Percentiles rank a stretch among this genome's conserved stretches.
Conservation (phyloP, 2,797 vertebrate genomes). For the Poeciliopsis infans region DNA sequence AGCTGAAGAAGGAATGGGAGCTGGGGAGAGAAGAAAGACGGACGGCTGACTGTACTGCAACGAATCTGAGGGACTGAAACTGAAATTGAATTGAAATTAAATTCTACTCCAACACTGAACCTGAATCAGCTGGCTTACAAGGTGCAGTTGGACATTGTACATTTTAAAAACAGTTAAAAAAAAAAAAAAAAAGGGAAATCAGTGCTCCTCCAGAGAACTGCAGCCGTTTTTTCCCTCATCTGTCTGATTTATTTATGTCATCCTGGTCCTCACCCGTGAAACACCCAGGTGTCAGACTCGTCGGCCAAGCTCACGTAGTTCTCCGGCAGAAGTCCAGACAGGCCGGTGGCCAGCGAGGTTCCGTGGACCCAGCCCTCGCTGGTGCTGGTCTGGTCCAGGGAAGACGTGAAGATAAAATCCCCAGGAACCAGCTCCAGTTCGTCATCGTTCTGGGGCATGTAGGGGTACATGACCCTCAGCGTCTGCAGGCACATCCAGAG, state of each 20-base stretch:
- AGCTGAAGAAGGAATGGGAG: constrained; percentile 91
- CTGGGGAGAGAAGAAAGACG: constrained; percentile 68
- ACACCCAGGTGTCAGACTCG: constrained; percentile 93
- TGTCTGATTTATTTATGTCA: background rate
- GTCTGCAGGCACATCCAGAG: constrained; percentile 76
- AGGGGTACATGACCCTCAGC: constrained; percentile 93
- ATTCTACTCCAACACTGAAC: too few relatives aligned
- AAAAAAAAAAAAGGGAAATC: too few relatives aligned
- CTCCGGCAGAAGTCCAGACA: constrained; percentile 93
- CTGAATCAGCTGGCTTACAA: too few relatives aligned
- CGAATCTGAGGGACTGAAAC: too few relatives aligned
- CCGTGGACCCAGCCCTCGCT: constrained; percentile 96
- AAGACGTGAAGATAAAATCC: constrained; percentile 94
- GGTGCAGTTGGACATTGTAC: too few relatives aligned
- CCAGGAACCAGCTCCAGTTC: constrained; percentile 92
- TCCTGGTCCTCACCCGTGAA: constrained; percentile 84
- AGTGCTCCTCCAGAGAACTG: too few relatives aligned
- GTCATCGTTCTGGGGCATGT: constrained; percentile 92
- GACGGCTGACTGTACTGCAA: background rate
- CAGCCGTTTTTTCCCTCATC: background rate
- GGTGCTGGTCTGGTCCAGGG: constrained; percentile 88
- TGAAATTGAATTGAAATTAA: too few relatives aligned
- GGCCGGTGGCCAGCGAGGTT: constrained; percentile 87
- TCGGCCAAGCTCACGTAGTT: constrained; percentile 92
- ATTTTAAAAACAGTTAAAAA: too few relatives aligned